These are phyloP conservation scores for Tipula vernalis DNA, from an alignment of 2,888 invertebrate species.

Conservation along the genomic window DNA sequence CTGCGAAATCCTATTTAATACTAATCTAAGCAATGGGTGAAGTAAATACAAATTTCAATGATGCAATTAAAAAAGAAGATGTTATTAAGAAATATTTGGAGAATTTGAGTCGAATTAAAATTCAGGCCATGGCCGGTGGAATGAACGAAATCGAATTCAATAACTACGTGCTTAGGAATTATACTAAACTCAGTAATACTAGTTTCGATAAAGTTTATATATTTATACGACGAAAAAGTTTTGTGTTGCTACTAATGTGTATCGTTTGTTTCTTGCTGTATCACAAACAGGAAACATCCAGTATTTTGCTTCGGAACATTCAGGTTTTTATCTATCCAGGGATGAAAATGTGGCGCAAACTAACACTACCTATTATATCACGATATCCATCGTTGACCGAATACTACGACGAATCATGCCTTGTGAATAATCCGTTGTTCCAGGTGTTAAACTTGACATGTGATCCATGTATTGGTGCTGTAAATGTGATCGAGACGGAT, in stretches of 20 bases:
- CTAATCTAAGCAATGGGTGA: not conserved
- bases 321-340: conserved; percentile 74
- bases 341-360: conserved; percentile 54
- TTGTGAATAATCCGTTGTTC: conserved; percentile 74
- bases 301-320: conserved; percentile 53
- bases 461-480: conserved; percentile 64
- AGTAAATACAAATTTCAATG: not conserved
- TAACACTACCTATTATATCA: conserved; percentile 64
- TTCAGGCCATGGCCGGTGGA: not conserved
- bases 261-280: not conserved
- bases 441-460: conserved; percentile 72
- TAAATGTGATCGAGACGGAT: conserved; percentile 50
- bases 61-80: not conserved
- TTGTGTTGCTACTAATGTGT: not conserved
- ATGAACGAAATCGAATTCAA: not conserved
- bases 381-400: conserved; percentile 59
- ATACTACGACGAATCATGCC: conserved; percentile 73
- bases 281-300: conserved; percentile 48
- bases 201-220: not conserved
- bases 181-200: not conserved
- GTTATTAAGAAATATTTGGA: conserved; percentile 6
- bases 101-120: not conserved
- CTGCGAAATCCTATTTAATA: not conserved
- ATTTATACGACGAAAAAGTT: not conserved
- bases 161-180: not conserved